Conservation (phyloP, 2,797 vertebrate species). For the Alcedo quadribrachys region DNA sequence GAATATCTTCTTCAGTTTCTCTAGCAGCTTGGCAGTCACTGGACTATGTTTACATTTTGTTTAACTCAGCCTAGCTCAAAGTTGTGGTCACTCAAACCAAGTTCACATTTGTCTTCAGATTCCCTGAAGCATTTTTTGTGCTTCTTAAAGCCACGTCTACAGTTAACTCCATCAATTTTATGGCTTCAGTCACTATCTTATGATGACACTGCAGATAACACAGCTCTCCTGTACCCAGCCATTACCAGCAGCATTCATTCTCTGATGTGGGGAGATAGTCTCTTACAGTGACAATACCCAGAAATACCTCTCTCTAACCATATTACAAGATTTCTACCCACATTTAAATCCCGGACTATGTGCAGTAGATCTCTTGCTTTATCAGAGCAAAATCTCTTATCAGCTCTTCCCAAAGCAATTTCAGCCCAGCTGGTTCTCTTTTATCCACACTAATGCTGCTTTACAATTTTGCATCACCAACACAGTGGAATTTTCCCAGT, state of each 20-base stretch:
- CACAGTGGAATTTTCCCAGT: constrained; percentile 48
- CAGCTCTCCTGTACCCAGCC: not conserved
- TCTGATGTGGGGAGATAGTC: not conserved
- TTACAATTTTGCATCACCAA: constrained; percentile 37
- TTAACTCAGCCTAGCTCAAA: not conserved
- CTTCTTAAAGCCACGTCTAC: not conserved
- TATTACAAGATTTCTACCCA: not conserved
- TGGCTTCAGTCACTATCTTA: not conserved
- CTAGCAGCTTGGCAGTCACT: not conserved
- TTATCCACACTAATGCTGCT: constrained; percentile 66
- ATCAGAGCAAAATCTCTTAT: constrained; percentile 45
- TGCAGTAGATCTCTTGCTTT: not conserved
- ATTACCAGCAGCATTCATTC: not conserved
- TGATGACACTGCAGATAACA: not conserved
- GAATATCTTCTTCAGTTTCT: not conserved
- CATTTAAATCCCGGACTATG: constrained; percentile 44
- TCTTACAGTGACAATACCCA: not conserved
- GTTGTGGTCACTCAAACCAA: not conserved
- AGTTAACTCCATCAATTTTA: not conserved
- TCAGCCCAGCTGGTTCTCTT: constrained; percentile 53
- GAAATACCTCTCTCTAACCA: not conserved
- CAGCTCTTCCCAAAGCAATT: constrained; percentile 53
- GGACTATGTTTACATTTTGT: not conserved
- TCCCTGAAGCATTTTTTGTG: not conserved
- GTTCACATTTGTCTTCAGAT: not conserved